phyloP scores from a whole-genome alignment of 2,888 invertebrate genomes.

The Lithophane socia region DNA sequence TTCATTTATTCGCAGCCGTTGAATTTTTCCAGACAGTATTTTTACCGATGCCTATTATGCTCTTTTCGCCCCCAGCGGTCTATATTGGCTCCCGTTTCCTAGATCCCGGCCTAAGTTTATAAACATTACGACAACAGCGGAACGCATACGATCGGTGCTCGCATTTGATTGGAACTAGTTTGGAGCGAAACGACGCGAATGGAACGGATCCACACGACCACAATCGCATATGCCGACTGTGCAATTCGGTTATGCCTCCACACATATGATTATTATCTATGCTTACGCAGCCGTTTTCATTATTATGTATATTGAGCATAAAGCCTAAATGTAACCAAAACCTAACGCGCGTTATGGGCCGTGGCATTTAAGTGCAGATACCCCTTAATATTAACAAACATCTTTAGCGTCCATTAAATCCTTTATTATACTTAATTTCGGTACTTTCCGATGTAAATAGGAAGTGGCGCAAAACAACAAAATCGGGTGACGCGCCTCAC shows the following conservation, averaged over 20 bases:
- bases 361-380: conserved; percentile 51
- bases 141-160: conserved; percentile 59
- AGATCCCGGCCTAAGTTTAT: conserved; percentile 59
- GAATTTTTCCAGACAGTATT: conserved; percentile 64
- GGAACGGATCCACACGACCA: conserved; percentile 66
- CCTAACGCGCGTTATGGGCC: conserved; percentile 55
- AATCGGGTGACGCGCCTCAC: conserved; percentile 49
- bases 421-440: conserved; percentile 50
- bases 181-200: conserved; percentile 58
- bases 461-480: conserved; percentile 53
- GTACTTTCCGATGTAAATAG: conserved; percentile 36
- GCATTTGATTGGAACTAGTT: conserved; percentile 65
- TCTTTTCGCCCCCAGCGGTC: conserved; percentile 40
- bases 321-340: conserved; percentile 65
- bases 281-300: conserved; percentile 72
- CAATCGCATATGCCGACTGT: conserved; percentile 67
- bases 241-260: conserved; percentile 66
- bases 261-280: conserved; percentile 73
- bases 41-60: conserved; percentile 56
- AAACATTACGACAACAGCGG: conserved; percentile 54
- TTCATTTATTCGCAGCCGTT: conserved; percentile 73
- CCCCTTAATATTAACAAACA: conserved; percentile 57
- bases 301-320: conserved; percentile 69
- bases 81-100: conserved; percentile 43
- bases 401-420: conserved; percentile 57